A percentile compares a stretch with the other conserved stretches of the same genome.
Conservation (phyloP, 2,888 invertebrate genomes). For the Rhagonycha fulva region DNA sequence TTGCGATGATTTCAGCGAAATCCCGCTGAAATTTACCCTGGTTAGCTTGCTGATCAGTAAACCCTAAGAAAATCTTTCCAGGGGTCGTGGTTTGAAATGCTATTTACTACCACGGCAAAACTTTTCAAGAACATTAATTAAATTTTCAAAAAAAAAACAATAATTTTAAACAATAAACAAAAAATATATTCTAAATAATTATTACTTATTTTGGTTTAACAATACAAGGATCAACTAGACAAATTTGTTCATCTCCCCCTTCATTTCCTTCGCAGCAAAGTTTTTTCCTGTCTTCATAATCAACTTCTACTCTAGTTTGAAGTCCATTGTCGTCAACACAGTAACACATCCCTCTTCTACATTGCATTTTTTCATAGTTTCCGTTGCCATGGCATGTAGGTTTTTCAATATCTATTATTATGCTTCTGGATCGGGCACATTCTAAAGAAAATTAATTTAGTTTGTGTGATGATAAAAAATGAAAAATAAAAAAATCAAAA, state of each 20-base stretch:
- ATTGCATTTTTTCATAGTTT: slow-evolving; percentile 65
- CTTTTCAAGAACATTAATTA: no score
- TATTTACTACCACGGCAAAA: no score
- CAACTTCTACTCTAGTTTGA: slow-evolving; percentile 53
- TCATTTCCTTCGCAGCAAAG: slow-evolving; percentile 30
- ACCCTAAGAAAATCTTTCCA: no score
- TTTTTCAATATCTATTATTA: slow-evolving; percentile 51
- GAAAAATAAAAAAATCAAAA: neutral
- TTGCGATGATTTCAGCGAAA: no score
- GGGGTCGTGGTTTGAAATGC: no score
- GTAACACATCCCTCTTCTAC: slow-evolving; percentile 63
- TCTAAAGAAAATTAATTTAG: slow-evolving; percentile 54
- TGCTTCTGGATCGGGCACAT: slow-evolving; percentile 63
- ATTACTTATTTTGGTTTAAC: neutral
- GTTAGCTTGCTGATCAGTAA: no score
- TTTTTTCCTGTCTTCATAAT: slow-evolving; percentile 26
- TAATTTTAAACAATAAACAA: no score
- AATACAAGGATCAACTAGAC: no score
- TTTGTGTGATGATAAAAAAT: no score
- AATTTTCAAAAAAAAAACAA: no score
- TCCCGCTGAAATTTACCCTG: no score
- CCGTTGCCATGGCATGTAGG: slow-evolving; percentile 68
- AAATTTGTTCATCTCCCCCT: no score
- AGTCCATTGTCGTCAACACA: slow-evolving; percentile 67
- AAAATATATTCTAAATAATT: neutral